Conservation (phyloP, 2,797 vertebrate species). For the Ceyx erithaca region DNA sequence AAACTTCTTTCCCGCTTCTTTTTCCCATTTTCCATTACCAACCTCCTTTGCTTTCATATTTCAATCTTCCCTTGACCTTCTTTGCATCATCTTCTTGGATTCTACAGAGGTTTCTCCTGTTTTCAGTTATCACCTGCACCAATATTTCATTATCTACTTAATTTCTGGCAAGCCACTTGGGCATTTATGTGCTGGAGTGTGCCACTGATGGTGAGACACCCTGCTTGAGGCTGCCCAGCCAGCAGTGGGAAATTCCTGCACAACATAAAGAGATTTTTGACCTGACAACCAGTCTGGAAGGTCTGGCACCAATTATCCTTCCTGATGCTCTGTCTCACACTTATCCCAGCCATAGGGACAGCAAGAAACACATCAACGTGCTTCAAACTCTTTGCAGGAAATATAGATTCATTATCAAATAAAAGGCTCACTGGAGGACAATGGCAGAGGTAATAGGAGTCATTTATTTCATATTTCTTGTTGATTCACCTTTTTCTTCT, state of each 20-base stretch:
- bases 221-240: not conserved
- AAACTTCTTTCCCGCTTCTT: not conserved
- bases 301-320: not conserved
- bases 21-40: not conserved
- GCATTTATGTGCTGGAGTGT: not conserved
- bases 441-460: not conserved
- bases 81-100: not conserved
- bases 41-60: not conserved
- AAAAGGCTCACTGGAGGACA: not conserved
- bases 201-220: not conserved
- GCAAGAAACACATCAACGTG: not conserved
- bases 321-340: not conserved
- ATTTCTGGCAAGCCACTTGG: not conserved
- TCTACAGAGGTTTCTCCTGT: not conserved
- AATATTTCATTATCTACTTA: not conserved
- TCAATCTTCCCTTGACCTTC: not conserved
- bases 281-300: not conserved
- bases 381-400: not conserved
- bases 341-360: not conserved
- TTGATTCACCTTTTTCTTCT: not conserved
- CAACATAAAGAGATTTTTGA: not conserved
- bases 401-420: not conserved
- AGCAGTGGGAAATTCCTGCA: not conserved
- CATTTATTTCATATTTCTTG: not conserved
- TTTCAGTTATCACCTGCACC: not conserved